Percentiles rank a stretch among this genome's conserved stretches.
These are phyloP conservation scores for Pelochelys cantorii DNA, from an alignment of 2,797 vertebrate genomes.

Conservation along the genomic window DNA sequence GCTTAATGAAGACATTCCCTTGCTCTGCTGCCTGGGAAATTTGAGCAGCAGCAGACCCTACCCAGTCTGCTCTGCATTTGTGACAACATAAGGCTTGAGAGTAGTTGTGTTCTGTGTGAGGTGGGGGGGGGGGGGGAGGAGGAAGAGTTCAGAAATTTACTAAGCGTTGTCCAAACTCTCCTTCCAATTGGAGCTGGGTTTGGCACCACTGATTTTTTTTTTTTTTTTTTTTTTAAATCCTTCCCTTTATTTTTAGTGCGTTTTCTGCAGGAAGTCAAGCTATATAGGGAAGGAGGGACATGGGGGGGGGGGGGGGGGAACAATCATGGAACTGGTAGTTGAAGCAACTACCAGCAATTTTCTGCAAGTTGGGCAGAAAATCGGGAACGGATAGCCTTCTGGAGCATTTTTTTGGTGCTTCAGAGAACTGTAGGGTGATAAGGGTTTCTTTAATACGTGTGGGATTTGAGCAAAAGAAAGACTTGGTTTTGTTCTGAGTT, in stretches of 20 bases:
- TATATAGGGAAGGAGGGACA: not conserved
- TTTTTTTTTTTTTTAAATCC: not conserved
- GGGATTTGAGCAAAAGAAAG: not conserved
- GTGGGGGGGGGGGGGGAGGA: no score
- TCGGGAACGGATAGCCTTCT: not conserved
- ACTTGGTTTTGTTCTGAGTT: not conserved
- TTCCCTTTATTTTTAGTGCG: not conserved
- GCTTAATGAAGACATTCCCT: not conserved
- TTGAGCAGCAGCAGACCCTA: not conserved
- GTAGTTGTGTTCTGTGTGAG: no score
- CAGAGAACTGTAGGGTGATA: not conserved
- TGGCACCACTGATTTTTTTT: not conserved
- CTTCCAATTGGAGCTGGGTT: not conserved
- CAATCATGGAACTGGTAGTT: not conserved
- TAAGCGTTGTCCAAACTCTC: not conserved
- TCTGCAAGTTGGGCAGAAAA: not conserved
- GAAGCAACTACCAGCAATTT: not conserved
- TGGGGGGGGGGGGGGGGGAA: no score
- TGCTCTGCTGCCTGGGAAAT: fast-evolving
- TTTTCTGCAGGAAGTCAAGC: fast-evolving
- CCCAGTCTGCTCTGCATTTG: not conserved
- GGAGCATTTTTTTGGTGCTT: not conserved
- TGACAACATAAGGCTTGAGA: not conserved
- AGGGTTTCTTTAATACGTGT: not conserved
- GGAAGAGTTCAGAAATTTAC: not conserved